phyloP scores from a whole-genome alignment of 2,113 vertebrate genomes.

The Pogona vitticeps region DNA sequence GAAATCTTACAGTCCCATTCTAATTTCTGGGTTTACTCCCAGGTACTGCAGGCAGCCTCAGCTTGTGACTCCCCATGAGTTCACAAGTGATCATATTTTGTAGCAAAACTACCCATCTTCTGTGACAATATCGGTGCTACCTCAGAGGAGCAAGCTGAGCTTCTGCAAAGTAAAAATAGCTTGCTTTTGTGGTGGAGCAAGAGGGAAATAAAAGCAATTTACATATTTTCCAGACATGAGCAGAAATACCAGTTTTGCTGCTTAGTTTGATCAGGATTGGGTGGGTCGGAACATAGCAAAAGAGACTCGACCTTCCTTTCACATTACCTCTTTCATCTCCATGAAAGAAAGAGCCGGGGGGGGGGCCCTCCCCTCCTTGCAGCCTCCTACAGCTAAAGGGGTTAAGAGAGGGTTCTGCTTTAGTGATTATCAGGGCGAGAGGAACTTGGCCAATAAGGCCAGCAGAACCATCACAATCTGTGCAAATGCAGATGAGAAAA shows the following conservation, averaged over 20 bases:
- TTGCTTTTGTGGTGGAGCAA: background rate
- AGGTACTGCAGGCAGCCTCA: too few relatives aligned
- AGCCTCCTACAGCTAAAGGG: too few relatives aligned
- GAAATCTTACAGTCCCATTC: too few relatives aligned
- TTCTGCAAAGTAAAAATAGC: background rate
- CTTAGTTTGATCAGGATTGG: background rate
- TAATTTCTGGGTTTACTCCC: too few relatives aligned
- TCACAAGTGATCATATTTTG: too few relatives aligned
- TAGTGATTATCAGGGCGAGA: background rate
- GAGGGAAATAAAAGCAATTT: slow-evolving; percentile 3
- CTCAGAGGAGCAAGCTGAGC: too few relatives aligned
- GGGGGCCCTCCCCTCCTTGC: too few relatives aligned
- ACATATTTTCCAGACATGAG: background rate
- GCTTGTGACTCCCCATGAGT: too few relatives aligned
- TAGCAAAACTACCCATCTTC: too few relatives aligned
- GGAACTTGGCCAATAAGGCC: background rate
- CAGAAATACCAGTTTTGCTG: accelerated
- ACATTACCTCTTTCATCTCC: background rate
- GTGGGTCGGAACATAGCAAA: too few relatives aligned
- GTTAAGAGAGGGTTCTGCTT: background rate
- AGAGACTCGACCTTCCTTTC: too few relatives aligned
- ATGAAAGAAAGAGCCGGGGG: background rate
- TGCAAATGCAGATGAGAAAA: background rate
- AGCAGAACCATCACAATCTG: background rate
- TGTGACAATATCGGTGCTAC: background rate